Conservation (phyloP, 1,140 invertebrate species). For the Diploscapter pachys region DNA sequence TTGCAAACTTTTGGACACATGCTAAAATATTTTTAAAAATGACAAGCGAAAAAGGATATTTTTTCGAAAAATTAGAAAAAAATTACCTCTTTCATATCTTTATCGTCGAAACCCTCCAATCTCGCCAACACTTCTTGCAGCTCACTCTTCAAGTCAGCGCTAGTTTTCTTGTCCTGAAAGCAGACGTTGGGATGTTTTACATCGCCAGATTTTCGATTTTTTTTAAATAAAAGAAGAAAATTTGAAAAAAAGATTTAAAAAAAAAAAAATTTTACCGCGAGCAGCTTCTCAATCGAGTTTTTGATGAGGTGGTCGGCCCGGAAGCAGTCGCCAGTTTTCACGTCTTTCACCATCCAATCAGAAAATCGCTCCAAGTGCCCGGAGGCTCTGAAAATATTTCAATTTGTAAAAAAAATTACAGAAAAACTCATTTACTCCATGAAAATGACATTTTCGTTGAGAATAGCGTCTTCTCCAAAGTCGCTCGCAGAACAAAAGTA, state of each 20-base stretch:
- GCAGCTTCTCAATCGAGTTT: constrained; percentile 68
- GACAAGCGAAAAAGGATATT: no score
- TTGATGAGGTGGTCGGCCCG: constrained; percentile 97
- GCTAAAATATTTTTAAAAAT: no score
- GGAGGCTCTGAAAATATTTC: constrained; percentile 71
- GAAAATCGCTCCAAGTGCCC: constrained; percentile 98
- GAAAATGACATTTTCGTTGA: constrained; percentile 13
- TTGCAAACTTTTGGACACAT: no score
- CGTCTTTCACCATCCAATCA: constrained; percentile 98
- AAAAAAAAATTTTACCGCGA: constrained; percentile 25
- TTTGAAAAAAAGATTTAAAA: no score
- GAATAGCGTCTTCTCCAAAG: constrained; percentile 11
- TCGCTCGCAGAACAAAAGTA: neutral
- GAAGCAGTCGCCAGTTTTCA: constrained; percentile 91
- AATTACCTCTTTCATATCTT: constrained; percentile 73
- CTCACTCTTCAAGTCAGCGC: constrained; percentile 67
- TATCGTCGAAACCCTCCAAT: constrained; percentile 80
- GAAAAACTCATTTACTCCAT: constrained; percentile 34
- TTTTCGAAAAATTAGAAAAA: no score
- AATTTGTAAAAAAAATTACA: neutral
- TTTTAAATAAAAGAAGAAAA: no score
- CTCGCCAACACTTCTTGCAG: constrained; percentile 58
- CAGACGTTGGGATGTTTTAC: neutral
- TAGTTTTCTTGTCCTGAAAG: constrained; percentile 76
- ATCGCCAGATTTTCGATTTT: constrained; percentile 54